phyloP scores from a whole-genome alignment of 2,113 vertebrate species.

The Hirundichthys speculiger region DNA sequence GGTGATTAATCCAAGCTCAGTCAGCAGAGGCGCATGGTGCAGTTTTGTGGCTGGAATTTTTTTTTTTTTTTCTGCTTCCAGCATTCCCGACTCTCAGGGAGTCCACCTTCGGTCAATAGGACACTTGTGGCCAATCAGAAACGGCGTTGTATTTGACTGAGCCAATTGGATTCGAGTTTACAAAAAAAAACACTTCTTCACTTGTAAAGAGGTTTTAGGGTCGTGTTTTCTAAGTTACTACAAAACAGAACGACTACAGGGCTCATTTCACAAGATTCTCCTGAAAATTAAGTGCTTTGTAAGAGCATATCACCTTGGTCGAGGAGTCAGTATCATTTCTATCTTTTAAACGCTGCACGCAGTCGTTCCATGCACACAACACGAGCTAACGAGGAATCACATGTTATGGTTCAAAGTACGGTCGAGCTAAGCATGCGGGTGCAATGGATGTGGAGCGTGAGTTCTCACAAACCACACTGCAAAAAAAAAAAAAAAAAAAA shows the following conservation, averaged over 20 bases:
- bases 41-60: slow-evolving; percentile 57
- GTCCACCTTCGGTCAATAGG: slow-evolving; percentile 73
- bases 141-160: slow-evolving; percentile 44
- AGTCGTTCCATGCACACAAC: slow-evolving; percentile 20
- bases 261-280: fast-evolving
- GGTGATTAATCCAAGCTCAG: slow-evolving; percentile 49
- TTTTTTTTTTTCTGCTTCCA: slow-evolving; percentile 50
- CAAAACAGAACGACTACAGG: neutral
- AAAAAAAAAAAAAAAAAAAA: slow-evolving; percentile 5
- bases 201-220: slow-evolving; percentile 35
- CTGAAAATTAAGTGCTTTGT: no score
- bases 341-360: neutral
- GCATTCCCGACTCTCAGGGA: slow-evolving; percentile 64
- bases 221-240: slow-evolving; percentile 25
- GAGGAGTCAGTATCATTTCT: neutral
- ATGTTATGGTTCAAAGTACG: slow-evolving; percentile 74
- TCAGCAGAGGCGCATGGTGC: slow-evolving; percentile 69
- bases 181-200: slow-evolving; percentile 25
- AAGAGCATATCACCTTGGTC: no score
- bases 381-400: slow-evolving; percentile 65
- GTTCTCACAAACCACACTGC: slow-evolving; percentile 31
- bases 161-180: slow-evolving; percentile 55
- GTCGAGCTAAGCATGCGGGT: slow-evolving; percentile 64
- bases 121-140: slow-evolving; percentile 71
- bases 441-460: slow-evolving; percentile 61